A percentile compares a stretch with the other conserved stretches of the same genome.
Evolutionary conservation across 2,797 vertebrate species (phyloP).

Genomic region (Sebastes steindachneri): DNA sequence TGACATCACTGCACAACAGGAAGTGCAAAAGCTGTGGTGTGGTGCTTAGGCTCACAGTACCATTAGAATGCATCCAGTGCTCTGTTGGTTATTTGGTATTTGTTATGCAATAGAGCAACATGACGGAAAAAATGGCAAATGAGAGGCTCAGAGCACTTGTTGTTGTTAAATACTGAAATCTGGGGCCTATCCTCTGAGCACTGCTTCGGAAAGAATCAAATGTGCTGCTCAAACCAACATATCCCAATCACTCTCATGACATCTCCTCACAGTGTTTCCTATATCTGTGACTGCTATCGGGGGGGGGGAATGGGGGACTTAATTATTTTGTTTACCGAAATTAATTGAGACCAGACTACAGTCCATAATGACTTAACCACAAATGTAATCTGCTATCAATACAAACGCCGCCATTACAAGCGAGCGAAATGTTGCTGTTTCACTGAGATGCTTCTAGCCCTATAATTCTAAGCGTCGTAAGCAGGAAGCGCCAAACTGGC

Average conservation of each 20-base stretch:
- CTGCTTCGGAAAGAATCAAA: slow-evolving; percentile 37
- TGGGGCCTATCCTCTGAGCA: slow-evolving; percentile 53
- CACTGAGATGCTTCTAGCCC: slow-evolving; percentile 77
- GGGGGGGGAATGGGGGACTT: slow-evolving; percentile 53
- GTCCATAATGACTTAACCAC: slow-evolving; percentile 58
- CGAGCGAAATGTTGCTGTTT: slow-evolving; percentile 60
- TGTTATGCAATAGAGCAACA: slow-evolving; percentile 71
- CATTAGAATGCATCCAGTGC: slow-evolving; percentile 77
- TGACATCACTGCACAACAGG: slow-evolving; percentile 83
- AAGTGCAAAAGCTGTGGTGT: slow-evolving; percentile 80
- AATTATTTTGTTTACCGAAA: slow-evolving; percentile 58
- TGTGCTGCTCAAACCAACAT: slow-evolving; percentile 63
- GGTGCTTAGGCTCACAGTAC: slow-evolving; percentile 79
- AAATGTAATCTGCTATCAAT: slow-evolving; percentile 64
- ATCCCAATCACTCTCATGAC: slow-evolving; percentile 68
- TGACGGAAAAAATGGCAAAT: slow-evolving; percentile 71
- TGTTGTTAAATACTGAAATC: slow-evolving; percentile 57
- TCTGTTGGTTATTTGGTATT: slow-evolving; percentile 82
- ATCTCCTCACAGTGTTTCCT: slow-evolving; percentile 76
- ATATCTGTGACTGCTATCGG: slow-evolving; percentile 64
- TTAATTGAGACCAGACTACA: slow-evolving; percentile 64
- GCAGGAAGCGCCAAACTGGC: slow-evolving; percentile 73
- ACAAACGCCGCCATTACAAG: slow-evolving; percentile 61
- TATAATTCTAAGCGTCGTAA: slow-evolving; percentile 73
- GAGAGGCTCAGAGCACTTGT: slow-evolving; percentile 69